These are phyloP conservation scores for Manis javanica DNA, from an alignment of 2,797 vertebrate genomes.

Conservation along the genomic window DNA sequence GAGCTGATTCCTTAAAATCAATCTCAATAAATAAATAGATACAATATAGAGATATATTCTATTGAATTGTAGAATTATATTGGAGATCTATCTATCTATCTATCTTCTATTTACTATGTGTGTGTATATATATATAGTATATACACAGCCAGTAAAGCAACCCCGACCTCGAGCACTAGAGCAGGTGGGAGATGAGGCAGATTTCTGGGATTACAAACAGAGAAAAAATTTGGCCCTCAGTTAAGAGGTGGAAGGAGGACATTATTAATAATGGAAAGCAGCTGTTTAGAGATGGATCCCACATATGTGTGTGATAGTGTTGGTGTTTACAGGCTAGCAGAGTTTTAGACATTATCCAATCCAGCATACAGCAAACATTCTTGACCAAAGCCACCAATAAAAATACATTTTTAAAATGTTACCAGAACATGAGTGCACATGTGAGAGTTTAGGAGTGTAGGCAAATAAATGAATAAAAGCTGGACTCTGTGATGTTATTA, in stretches of 20 bases:
- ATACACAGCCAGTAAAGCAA: background rate
- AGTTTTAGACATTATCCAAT: background rate
- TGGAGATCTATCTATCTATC: too few relatives aligned
- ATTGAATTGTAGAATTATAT: too few relatives aligned
- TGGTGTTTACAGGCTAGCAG: background rate
- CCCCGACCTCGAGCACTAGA: background rate
- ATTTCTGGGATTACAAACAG: background rate
- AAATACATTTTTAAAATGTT: background rate
- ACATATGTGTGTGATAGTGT: too few relatives aligned
- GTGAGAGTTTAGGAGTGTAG: fast-evolving
- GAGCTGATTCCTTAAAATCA: background rate
- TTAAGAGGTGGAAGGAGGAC: background rate
- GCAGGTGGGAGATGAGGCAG: background rate
- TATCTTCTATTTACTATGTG: too few relatives aligned
- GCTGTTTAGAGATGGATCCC: background rate
- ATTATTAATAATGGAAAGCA: background rate
- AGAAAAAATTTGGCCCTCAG: background rate
- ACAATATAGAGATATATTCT: too few relatives aligned
- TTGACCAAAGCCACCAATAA: background rate
- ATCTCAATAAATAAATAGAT: too few relatives aligned
- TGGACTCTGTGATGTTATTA: background rate
- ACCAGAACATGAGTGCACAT: background rate
- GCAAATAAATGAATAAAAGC: background rate
- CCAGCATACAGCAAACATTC: background rate
- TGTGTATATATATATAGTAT: too few relatives aligned